Evolutionary conservation across 1,140 invertebrate species (phyloP).

Genomic region (Tetraneura akinire): DNA sequence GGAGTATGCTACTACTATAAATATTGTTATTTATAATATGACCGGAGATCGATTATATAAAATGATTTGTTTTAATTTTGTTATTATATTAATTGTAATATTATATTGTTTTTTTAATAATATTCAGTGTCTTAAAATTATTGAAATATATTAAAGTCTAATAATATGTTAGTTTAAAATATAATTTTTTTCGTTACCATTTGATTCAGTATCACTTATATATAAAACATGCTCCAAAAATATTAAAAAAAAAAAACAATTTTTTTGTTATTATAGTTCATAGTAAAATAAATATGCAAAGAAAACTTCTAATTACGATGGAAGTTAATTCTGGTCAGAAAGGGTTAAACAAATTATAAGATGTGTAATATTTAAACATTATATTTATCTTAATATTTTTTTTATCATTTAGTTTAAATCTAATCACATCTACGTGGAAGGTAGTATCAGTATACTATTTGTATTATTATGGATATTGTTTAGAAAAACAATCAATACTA

Average conservation of each 20-base stretch:
- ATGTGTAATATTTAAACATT: not conserved
- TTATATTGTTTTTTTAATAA: too few relatives aligned
- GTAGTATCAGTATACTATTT: conserved; percentile 32
- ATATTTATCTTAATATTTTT: not conserved
- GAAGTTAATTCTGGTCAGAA: not conserved
- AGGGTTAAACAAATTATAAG: not conserved
- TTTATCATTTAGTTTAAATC: conserved; percentile 8
- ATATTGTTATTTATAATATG: too few relatives aligned
- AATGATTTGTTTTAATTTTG: too few relatives aligned
- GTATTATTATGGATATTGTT: conserved; percentile 32
- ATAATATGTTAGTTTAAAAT: too few relatives aligned
- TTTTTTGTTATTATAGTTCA: not conserved
- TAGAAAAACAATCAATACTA: not conserved
- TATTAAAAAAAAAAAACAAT: not conserved
- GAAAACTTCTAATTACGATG: not conserved
- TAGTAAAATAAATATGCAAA: not conserved
- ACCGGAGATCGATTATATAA: too few relatives aligned
- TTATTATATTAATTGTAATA: too few relatives aligned
- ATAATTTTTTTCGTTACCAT: too few relatives aligned
- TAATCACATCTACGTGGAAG: conserved; percentile 28
- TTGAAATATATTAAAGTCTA: too few relatives aligned
- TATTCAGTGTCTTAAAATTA: too few relatives aligned
- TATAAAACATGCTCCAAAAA: too few relatives aligned
- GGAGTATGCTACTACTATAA: too few relatives aligned
- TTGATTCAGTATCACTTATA: too few relatives aligned